Base-by-base conservation (phyloP, 1,140 invertebrate genomes). In the Drosophila pectinifera region DNA sequence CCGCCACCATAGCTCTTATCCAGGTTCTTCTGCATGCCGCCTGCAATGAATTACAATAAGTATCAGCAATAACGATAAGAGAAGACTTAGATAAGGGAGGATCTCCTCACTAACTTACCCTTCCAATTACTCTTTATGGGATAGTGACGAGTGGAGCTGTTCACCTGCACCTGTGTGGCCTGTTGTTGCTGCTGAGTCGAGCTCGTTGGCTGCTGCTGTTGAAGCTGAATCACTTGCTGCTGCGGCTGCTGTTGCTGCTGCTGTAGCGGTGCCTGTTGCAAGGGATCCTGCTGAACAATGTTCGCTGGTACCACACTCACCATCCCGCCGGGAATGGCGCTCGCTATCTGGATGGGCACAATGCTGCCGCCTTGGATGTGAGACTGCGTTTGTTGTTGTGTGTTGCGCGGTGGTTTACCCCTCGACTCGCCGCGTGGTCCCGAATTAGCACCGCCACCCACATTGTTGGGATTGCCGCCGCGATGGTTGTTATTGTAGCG, bases 11-110 rank as follows among this genome's bases (percentile, higher is more conserved):
- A 91, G 22, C 79, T 72, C 46, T 91, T 92, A 6, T 91, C 91
- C 24, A 91, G 56, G 55, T 81, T 83, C 73, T 91, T 92, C 36
- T 82, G 74, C 53, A 90, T 78, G 41, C 91, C 91, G 45, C 91
- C 84, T 89, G 48, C 1, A 28, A 53, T 5, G 10, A 2, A 41
- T 20, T 22, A 1, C 0, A 24, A 24, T 5, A 14, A 1, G 16
- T 10, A 4, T 18, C 11, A 42, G 24, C 13, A 13, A 28, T 3
- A 41, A 39, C 39, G 16, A 3, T 45, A 6, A 16, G 36, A 20
- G 8, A 7, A 0, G 4, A 10, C 13, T 24, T 28, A 0, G 1
- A 11, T 20, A 14, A 14, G 18, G 5, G 2, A 8, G n/a, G 16
- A 3, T 5, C 2, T 13, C 6, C 26, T 13, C 11, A 3, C 10